phyloP scores from a whole-genome alignment of 2,888 invertebrate genomes.

The Conchocele bisecta region DNA sequence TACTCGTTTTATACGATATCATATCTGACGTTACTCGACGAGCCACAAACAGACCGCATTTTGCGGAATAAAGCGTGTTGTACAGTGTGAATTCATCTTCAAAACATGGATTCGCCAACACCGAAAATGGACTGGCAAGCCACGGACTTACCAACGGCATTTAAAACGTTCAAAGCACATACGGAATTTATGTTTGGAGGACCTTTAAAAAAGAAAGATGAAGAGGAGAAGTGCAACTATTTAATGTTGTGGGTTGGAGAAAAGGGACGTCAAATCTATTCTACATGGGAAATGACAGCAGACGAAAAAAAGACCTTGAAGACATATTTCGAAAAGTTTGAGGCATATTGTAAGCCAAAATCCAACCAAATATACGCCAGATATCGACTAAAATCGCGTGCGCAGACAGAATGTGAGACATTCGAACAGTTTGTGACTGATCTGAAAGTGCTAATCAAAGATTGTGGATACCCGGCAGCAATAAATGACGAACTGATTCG shows the following conservation, averaged over 20 bases:
- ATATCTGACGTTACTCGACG: too few species aligned
- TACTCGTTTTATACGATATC: too few species aligned
- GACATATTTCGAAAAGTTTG: conserved; percentile 22
- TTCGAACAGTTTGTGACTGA: conserved; percentile 50
- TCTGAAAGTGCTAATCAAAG: conserved; percentile 25
- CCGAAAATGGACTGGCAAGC: conserved; percentile 30
- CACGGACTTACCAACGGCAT: conserved; percentile 15
- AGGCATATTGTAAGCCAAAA: conserved; percentile 37
- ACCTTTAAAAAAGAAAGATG: conserved; percentile 21
- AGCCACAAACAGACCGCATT: too few species aligned
- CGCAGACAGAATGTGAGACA: conserved; percentile 17
- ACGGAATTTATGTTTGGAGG: conserved; percentile 44
- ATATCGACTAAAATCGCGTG: conserved; percentile 21
- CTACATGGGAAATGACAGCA: conserved; percentile 29
- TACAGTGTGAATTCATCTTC: too few species aligned
- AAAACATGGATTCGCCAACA: too few species aligned
- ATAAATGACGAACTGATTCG: conserved; percentile 29
- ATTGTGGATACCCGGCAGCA: conserved; percentile 31
- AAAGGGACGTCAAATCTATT: conserved; percentile 38
- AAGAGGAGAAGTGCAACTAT: conserved; percentile 37
- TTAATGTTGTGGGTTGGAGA: conserved; percentile 50
- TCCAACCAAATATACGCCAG: conserved; percentile 25
- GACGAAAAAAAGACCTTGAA: conserved; percentile 31
- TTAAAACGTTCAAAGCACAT: conserved; percentile 33
- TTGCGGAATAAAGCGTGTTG: too few species aligned